phyloP scores from a whole-genome alignment of 2,888 invertebrate genomes.

The Calephelis perditalis region DNA sequence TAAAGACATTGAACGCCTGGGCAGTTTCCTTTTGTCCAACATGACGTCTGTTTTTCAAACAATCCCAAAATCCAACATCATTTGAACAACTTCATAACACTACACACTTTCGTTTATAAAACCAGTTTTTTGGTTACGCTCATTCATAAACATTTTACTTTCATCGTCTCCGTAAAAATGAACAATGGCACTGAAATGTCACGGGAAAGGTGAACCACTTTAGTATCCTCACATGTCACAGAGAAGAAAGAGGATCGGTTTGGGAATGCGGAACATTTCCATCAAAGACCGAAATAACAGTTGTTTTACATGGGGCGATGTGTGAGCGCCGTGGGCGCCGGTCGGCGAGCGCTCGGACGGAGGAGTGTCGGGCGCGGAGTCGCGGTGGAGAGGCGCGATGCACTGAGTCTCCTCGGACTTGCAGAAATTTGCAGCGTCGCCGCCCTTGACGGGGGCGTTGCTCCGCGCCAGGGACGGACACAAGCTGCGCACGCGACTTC shows the following conservation, averaged over 20 bases:
- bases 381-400: slow-evolving; percentile 77
- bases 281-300: slow-evolving; percentile 74
- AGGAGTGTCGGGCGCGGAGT: slow-evolving; percentile 64
- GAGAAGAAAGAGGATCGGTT: slow-evolving; percentile 49
- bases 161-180: slow-evolving; percentile 49
- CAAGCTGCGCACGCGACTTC: slow-evolving; percentile 72
- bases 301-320: slow-evolving; percentile 68
- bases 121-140: slow-evolving; percentile 56
- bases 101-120: slow-evolving; percentile 63
- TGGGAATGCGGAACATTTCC: slow-evolving; percentile 71
- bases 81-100: slow-evolving; percentile 60
- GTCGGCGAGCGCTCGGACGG: slow-evolving; percentile 42
- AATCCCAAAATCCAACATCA: slow-evolving; percentile 47
- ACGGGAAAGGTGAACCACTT: slow-evolving; percentile 43
- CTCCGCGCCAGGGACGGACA: slow-evolving; percentile 75
- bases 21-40: slow-evolving; percentile 66
- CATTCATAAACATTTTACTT: slow-evolving; percentile 61
- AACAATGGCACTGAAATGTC: slow-evolving; percentile 44
- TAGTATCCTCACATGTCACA: slow-evolving; percentile 27
- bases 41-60: slow-evolving; percentile 50
- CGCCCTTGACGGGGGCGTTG: slow-evolving; percentile 79
- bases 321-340: slow-evolving; percentile 49
- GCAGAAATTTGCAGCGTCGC: slow-evolving; percentile 77
- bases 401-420: slow-evolving; percentile 73
- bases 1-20: slow-evolving; percentile 64